Base-by-base conservation (phyloP, 2,888 invertebrate species). In the Sabatieria punctata region DNA sequence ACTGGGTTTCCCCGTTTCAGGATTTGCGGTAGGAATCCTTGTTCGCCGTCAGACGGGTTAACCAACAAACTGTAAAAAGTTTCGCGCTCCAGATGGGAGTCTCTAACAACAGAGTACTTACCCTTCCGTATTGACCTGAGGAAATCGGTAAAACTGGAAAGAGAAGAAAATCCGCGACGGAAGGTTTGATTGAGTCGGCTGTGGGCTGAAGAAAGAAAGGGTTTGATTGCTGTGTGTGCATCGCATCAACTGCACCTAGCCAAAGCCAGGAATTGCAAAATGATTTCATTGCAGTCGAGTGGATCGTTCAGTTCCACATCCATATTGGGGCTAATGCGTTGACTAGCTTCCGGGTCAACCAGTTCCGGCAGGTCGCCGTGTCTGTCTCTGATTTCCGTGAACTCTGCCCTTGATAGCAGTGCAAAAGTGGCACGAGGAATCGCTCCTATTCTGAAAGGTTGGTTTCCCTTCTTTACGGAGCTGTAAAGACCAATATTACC, bases 131-230 rank as follows among this genome's bases (percentile, higher is more conserved):
- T 65, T 69, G 42, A 71, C 59, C 48, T 66, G 64, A 2, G 68
- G 67, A 53, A 69, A 72, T 19, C 71, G 61, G 57, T 71, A 72
- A 56, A 72, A 72, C 54, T 71, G 68, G 55, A 72, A 67, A 0
- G 71, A 68, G 59, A 73, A 71, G 58, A 70, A 72, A 8, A 70
- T 60, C 18, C 63, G 61, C 2, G 58, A 56, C 4, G 49, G 49
- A 4, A 45, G 24, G n/a, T n/a, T n/a, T n/a, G n/a, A n/a, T n/a
- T n/a, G n/a, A n/a, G n/a, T n/a, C n/a, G n/a, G n/a, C n/a, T n/a
- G n/a, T n/a, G n/a, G n/a, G n/a, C n/a, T n/a, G n/a, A n/a, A n/a
- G n/a, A n/a, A n/a, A n/a, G n/a, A n/a, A n/a, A n/a, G n/a, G 30
- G 8, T 30, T 30, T 30, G 30, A 11, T 30, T 30, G 30, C 8